phyloP scores from a whole-genome alignment of 2,888 invertebrate species.

The Anodontia alba region DNA sequence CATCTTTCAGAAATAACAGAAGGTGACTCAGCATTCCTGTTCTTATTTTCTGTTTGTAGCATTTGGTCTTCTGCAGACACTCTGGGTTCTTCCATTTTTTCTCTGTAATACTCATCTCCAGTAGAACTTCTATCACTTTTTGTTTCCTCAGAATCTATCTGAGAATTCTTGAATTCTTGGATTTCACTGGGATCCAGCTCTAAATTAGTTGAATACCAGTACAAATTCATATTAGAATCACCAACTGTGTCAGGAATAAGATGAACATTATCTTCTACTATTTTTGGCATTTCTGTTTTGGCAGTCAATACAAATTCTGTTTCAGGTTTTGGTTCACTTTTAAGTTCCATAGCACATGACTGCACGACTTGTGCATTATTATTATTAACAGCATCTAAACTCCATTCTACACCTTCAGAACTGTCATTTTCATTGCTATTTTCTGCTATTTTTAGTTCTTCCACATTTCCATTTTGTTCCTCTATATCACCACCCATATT shows the following conservation, averaged over 20 bases:
- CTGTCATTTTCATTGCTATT: neutral
- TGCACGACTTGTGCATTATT: slow-evolving; percentile 39
- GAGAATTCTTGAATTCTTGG: slow-evolving; percentile 45
- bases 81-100: neutral
- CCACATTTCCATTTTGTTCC: neutral
- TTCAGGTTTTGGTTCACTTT: neutral
- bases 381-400: slow-evolving; percentile 57
- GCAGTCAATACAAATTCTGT: neutral
- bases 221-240: slow-evolving; percentile 48
- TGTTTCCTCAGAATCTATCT: neutral
- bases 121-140: neutral
- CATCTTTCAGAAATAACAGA: slow-evolving; percentile 33
- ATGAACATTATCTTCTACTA: slow-evolving; percentile 3
- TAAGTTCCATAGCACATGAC: neutral
- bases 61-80: neutral
- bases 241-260: neutral
- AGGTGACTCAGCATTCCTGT: neutral
- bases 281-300: neutral
- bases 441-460: neutral
- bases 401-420: neutral
- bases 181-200: slow-evolving; percentile 48
- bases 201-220: slow-evolving; percentile 52
- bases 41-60: neutral
- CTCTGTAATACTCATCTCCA: slow-evolving; percentile 45
- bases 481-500: neutral